Evolutionary conservation across 1,140 invertebrate genomes (phyloP), one percentile per base, ranked within the genome.

Genomic region (Mizuhopecten yessoensis): DNA sequence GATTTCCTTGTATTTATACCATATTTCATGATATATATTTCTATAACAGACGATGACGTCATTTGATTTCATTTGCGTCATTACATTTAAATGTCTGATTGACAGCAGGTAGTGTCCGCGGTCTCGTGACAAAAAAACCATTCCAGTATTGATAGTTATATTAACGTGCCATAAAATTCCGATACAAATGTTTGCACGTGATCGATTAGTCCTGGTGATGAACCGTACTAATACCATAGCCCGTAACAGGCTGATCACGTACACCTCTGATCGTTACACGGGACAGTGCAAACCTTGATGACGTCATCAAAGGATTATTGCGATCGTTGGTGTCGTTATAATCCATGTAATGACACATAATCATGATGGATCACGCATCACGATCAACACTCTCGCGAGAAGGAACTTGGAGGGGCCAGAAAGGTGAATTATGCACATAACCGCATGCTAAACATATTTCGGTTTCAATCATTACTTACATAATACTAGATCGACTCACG

Each of bases 331-430:
- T 75, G 57, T 75, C 57, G 57, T n/a, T 75, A 75, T 75, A 75
- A 75, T 75, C 57, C 57, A 75, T 75, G 57, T 75, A 75, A 75
- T 75, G 57, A 75, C 57, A 29, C 57, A 3, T 75, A 75, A 75
- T 29, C n/a, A 75, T 75, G 57, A 75, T 75, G 57, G 23, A 75
- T 75, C 57, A 75, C 57, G 57, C 57, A 75, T 29, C 23, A 29
- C 57, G 57, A 29, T 75, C 57, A 29, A 29, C 57, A 75, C 5
- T 23, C 20, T 75, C n/a, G 42, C 42, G 42, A 7, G 57, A 29
- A n/a, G 23, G 5, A 7, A 9, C 23, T n/a, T 3, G 29, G 2
- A 75, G 57, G 57, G 57, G 57, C 23, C 23, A 17, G 17, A 75
- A 29, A n/a, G 5, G 57, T 0, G 57, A 75, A 29, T 23, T 20